Evolutionary conservation across 2,888 invertebrate genomes (phyloP), one percentile per base, ranked within the genome.

Genomic region (Polydrusus cervinus): DNA sequence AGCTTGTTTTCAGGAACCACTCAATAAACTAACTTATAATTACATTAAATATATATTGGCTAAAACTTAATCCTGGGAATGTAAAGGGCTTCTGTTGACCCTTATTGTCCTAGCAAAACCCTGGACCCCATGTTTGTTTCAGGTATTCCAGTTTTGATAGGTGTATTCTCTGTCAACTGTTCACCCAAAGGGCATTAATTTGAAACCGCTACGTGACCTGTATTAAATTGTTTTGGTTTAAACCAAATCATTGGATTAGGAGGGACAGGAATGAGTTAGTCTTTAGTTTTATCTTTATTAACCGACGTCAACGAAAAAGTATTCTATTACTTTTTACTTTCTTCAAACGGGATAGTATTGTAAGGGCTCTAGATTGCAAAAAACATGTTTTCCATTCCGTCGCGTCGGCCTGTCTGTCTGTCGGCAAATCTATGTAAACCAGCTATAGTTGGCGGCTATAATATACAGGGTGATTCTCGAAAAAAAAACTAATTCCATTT

Each of bases 131-230:
- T 53, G 71, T 64, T 53, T 64, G 70, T 70, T 70, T 53, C 70
- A 70, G 70, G 70, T 70, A 62, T 64, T 47, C 53, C 51, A 34
- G 47, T 66, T 65, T 66, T 49, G 66, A 66, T 47, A 47, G 66
- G 38, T 51, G 57, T 70, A 70, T 60, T 61, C 69, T 38, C 69
- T 49, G 61, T 70, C 69, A 60, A 70, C 69, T 61, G 38, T 57
- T 70, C 16, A 61, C 57, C 11, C 69, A 70, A 43, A 47, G 51
- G 51, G 51, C 61, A 61, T 70, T 70, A 70, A 70, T 70, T 70
- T 47, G 61, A 49, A 43, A 49, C 47, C 61, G 61, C 49, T 47
- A 49, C 61, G 69, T 70, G 69, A 60, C 61, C 34, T 45, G 49
- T 61, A 47, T 45, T 49, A 61, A 16, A 47, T 70, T 60, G 61